These are phyloP conservation scores for Eristalinus sepulchralis DNA, from an alignment of 2,888 invertebrate species.

Conservation along the genomic window DNA sequence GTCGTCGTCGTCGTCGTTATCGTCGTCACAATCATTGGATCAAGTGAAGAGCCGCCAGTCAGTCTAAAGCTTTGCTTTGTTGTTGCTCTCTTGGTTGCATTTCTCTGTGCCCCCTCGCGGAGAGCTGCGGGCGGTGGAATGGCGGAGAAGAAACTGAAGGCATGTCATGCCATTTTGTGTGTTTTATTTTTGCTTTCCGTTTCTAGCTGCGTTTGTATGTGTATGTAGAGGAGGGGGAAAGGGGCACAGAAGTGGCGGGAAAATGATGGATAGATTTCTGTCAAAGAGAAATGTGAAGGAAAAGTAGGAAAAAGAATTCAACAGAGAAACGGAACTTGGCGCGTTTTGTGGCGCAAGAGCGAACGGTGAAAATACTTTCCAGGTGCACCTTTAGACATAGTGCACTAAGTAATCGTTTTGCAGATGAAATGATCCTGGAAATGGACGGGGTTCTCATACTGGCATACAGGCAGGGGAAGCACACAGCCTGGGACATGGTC, in stretches of 20 bases:
- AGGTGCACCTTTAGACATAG: neutral
- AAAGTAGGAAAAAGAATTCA: conserved; percentile 15
- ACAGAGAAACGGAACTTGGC: conserved; percentile 22
- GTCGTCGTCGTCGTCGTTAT: too few species aligned
- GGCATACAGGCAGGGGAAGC: too few species aligned
- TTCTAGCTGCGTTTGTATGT: neutral
- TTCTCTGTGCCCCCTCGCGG: neutral
- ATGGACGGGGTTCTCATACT: too few species aligned
- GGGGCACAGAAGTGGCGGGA: conserved; percentile 12
- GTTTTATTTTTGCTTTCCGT: neutral
- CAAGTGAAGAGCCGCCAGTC: conserved; percentile 12
- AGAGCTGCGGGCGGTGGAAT: neutral
- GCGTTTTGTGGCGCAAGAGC: neutral
- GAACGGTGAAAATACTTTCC: neutral
- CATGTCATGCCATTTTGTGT: conserved; percentile 8
- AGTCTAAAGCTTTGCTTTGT: conserved; percentile 33
- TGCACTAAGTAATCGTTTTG: neutral
- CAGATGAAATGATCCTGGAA: too few species aligned
- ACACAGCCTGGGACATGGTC: too few species aligned
- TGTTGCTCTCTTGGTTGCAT: conserved; percentile 2
- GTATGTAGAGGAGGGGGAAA: neutral
- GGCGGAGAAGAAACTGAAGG: neutral
- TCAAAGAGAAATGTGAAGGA: conserved; percentile 45
- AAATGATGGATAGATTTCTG: conserved; percentile 61
- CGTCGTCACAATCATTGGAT: conserved; percentile 25